These are phyloP conservation scores for Apodemia zela DNA, from an alignment of 2,888 invertebrate genomes.

Conservation along the genomic window DNA sequence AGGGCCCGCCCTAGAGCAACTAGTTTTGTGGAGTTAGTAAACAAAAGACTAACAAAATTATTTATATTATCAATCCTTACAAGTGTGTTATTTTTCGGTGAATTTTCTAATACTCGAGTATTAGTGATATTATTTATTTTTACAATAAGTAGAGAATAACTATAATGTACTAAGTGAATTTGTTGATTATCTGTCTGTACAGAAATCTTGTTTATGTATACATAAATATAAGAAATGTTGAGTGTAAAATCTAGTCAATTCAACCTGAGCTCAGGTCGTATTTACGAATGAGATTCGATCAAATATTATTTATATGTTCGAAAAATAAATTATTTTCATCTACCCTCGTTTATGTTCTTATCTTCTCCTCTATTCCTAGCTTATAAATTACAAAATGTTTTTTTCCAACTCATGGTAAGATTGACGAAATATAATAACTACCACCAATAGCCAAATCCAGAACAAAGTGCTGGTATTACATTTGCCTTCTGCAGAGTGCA, in stretches of 20 bases:
- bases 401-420: no score
- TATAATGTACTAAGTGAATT: constrained; percentile 57
- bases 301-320: constrained; percentile 50
- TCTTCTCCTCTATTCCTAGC: constrained; percentile 31
- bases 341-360: constrained; percentile 44
- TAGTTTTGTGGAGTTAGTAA: constrained; percentile 48
- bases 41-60: constrained; percentile 73
- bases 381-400: background rate
- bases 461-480: no score
- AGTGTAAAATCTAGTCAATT: constrained; percentile 78
- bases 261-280: constrained; percentile 73
- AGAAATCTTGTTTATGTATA: constrained; percentile 68
- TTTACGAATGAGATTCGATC: constrained; percentile 62
- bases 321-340: constrained; percentile 76
- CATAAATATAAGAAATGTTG: constrained; percentile 67
- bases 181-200: constrained; percentile 76
- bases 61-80: constrained; percentile 65
- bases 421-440: no score
- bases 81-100: constrained; percentile 74
- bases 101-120: constrained; percentile 79
- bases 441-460: no score
- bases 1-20: background rate
- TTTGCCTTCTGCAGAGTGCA: no score
- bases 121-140: constrained; percentile 74
- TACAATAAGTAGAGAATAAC: constrained; percentile 75